Percentiles rank a stretch among this genome's conserved stretches.
Conservation (phyloP, 2,113 vertebrate species). For the Tragelaphus scriptus region DNA sequence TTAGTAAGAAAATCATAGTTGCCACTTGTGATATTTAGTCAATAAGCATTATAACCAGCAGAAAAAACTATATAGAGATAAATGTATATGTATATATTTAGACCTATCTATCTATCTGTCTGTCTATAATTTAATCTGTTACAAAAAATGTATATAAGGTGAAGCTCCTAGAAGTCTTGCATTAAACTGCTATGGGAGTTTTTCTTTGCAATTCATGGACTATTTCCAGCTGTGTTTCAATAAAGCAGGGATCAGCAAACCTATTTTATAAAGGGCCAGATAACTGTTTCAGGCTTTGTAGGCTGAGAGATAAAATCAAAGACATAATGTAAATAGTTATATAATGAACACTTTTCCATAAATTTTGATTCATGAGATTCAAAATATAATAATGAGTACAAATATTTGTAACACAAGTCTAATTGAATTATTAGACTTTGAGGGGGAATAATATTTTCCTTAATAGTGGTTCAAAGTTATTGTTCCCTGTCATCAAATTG, state of each 20-base stretch:
- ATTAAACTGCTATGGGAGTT: background rate
- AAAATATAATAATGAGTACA: background rate
- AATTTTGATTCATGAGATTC: background rate
- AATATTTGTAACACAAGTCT: background rate
- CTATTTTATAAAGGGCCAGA: background rate
- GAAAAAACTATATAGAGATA: background rate
- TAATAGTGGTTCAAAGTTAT: background rate
- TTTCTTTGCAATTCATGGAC: background rate
- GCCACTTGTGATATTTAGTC: background rate
- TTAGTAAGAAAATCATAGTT: slow-evolving; percentile 1
- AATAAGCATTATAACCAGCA: background rate
- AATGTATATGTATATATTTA: background rate
- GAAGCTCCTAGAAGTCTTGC: background rate
- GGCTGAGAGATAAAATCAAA: background rate
- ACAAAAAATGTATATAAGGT: background rate
- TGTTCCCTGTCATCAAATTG: background rate
- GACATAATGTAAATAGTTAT: background rate
- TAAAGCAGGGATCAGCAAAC: background rate
- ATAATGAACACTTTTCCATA: background rate
- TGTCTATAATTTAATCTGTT: background rate
- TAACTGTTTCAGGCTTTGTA: background rate
- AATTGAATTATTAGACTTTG: background rate
- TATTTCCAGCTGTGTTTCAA: background rate
- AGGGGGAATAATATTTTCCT: background rate
- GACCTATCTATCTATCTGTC: background rate